Conservation (phyloP, 1,140 invertebrate species). For the Potamilus streckersoni region DNA sequence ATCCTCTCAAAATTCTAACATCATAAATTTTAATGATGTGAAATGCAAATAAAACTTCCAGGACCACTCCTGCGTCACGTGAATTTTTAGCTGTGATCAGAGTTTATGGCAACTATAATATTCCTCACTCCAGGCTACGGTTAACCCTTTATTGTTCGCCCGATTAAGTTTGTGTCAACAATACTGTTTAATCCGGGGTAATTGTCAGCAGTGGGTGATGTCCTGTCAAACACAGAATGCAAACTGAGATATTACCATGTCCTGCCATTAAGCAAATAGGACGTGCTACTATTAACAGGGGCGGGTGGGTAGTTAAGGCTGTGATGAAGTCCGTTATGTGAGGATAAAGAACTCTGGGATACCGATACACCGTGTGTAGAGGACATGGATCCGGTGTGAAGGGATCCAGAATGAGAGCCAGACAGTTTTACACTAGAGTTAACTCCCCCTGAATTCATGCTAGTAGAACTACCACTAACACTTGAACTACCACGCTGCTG, state of each 20-base stretch:
- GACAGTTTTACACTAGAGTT: conserved; percentile 37
- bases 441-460: conserved; percentile 17
- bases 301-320: conserved; percentile 49
- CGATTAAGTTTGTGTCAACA: too few species aligned
- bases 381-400: conserved; percentile 37
- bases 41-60: too few species aligned
- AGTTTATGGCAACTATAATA: too few species aligned
- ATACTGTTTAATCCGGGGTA: too few species aligned
- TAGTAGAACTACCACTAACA: conserved; percentile 21
- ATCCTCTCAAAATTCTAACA: too few species aligned
- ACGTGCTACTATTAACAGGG: conserved; percentile 42
- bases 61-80: too few species aligned
- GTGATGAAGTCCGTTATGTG: conserved; percentile 42
- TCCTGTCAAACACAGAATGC: background rate
- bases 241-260: conserved; percentile 46
- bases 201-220: too few species aligned
- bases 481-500: conserved; percentile 30
- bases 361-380: conserved; percentile 41
- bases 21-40: too few species aligned
- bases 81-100: too few species aligned
- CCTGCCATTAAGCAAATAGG: conserved; percentile 59
- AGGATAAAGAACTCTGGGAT: conserved; percentile 37
- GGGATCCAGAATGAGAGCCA: conserved; percentile 35
- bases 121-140: too few species aligned
- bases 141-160: too few species aligned